Percentiles rank a stretch among this genome's conserved stretches.
These are phyloP conservation scores for Bilobella aurantiaca DNA, from an alignment of 1,140 invertebrate genomes.

Conservation along the genomic window DNA sequence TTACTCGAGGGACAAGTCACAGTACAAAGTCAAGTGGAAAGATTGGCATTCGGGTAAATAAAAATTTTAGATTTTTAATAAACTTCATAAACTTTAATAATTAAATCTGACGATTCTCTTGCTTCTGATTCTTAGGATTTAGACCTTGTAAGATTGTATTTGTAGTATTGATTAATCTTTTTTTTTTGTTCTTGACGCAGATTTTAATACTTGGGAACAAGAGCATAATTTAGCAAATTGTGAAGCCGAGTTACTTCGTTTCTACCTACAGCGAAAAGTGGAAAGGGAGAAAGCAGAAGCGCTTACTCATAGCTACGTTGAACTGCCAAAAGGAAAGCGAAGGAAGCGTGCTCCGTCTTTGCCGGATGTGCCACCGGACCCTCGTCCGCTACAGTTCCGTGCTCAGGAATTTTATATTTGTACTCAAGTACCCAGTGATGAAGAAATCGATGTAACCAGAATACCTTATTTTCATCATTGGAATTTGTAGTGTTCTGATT, in stretches of 20 bases:
- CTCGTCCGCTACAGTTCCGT: conserved; percentile 17
- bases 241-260: conserved; percentile 11
- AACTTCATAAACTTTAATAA: neutral
- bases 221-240: conserved; percentile 23
- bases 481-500: neutral
- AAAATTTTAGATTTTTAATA: neutral
- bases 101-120: neutral
- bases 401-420: conserved; percentile 22
- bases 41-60: conserved; percentile 15
- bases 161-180: too few relatives aligned
- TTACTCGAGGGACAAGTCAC: conserved; percentile 21
- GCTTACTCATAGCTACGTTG: conserved; percentile 36
- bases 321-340: conserved; percentile 22
- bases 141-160: too few relatives aligned
- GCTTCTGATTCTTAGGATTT: neutral
- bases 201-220: conserved; percentile 31
- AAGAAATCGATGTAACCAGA: conserved; percentile 27
- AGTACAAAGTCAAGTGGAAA: conserved; percentile 33
- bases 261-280: conserved; percentile 18
- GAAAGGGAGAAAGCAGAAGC: conserved; percentile 13
- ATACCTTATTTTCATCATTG: too few relatives aligned
- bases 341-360: neutral
- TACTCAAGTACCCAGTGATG: neutral
- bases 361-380: conserved; percentile 27
- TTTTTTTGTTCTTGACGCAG: neutral